Conservation (phyloP, 2,888 invertebrate species). For the Amiota minor region DNA sequence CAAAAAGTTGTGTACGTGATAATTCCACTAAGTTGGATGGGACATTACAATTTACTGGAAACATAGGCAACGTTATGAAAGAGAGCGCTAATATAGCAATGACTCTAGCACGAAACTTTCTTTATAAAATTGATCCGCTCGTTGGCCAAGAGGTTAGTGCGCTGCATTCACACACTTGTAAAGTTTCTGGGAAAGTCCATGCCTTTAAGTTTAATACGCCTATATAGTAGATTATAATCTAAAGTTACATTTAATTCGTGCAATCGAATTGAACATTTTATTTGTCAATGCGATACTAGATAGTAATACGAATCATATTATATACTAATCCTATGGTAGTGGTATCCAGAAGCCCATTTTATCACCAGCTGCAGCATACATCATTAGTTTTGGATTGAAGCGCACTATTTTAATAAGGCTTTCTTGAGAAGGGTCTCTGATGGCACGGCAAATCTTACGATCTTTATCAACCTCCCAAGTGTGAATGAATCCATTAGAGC, state of each 20-base stretch:
- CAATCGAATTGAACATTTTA: too few species aligned
- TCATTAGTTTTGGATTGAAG: slow-evolving; percentile 1
- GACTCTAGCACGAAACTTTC: slow-evolving; percentile 89
- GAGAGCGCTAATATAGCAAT: slow-evolving; percentile 93
- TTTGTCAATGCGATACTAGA: too few species aligned
- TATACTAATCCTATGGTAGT: slow-evolving; percentile 61
- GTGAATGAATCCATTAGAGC: slow-evolving; percentile 11
- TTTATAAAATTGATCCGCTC: slow-evolving; percentile 76
- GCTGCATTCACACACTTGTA: too few species aligned
- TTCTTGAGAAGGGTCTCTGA: not conserved
- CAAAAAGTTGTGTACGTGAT: slow-evolving; percentile 73
- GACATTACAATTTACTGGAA: too few species aligned
- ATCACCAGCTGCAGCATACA: slow-evolving; percentile 14
- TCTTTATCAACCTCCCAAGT: not conserved
- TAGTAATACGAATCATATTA: too few species aligned
- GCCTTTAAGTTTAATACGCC: too few species aligned
- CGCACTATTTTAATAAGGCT: not conserved
- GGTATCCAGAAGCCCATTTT: slow-evolving; percentile 18
- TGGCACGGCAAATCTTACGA: not conserved
- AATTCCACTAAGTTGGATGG: not conserved
- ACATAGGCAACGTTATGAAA: slow-evolving; percentile 98
- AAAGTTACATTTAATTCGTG: too few species aligned
- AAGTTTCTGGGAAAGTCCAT: too few species aligned
- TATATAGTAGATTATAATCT: too few species aligned
- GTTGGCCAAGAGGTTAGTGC: too few species aligned